Evolutionary conservation across 1,140 invertebrate genomes (phyloP), one percentile per base, ranked within the genome.

Genomic region (Calliphora vicina): DNA sequence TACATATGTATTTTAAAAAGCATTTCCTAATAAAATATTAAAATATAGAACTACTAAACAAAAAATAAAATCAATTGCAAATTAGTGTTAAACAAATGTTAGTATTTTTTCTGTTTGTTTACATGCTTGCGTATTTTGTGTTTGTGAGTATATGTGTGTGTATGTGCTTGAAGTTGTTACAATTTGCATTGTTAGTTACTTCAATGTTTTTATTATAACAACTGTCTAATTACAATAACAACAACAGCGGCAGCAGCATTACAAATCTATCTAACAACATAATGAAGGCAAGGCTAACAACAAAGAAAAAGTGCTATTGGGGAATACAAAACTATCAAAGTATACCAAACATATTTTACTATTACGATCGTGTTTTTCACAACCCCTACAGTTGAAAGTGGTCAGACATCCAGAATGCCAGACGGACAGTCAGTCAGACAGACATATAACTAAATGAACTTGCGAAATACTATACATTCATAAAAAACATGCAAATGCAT

Each of bases 251-350:
- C 17, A 20, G 35, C 73, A 76, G n/a, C 29, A 76, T 76, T 13
- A 42, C 5, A 57, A 57, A 57, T 57, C 13, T 57, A 57, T 57
- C 5, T 57, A 74, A 76, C 29, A 76, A 35, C 73, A 20, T 35
- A 76, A n/a, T 78, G 73, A 67, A 67, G 73, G 74, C 74, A 78
- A 78, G 74, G 74, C 74, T 43, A 78, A 78, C 74, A 78, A 78
- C 74, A 78, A 78, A 43, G 35, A 78, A 78, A 78, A 67, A 67
- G n/a, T 67, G 61, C 23, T 67, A 67, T 67, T 67, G 61, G 20
- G 23, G 20, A 23, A 23, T 25, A 23, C 10, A 13, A 67, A 67
- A 67, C 61, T 25, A 67, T 25, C 23, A 67, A 23, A 20, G 9
- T n/a, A 67, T 25, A 67, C 23, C 61, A 67, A 25, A 67, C 6